phyloP scores from a whole-genome alignment of 2,113 vertebrate species.

The Tricholaema leucomelas region DNA sequence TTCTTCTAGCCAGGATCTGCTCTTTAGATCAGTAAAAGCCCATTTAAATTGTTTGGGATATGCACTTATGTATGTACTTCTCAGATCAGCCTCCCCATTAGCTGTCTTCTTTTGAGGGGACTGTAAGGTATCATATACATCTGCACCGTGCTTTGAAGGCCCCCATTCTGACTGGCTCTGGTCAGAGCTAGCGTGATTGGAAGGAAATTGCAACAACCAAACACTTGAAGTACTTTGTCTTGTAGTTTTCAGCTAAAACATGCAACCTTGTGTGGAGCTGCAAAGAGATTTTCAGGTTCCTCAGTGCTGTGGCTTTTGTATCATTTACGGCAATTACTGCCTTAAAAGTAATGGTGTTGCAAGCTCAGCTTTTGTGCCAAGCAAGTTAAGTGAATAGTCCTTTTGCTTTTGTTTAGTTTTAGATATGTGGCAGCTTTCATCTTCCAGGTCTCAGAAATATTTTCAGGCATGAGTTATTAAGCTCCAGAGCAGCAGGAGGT shows the following conservation, averaged over 20 bases:
- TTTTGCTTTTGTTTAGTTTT: background rate
- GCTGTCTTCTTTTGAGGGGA: background rate
- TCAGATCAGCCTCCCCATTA: too few species aligned
- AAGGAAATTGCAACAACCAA: background rate
- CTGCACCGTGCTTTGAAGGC: background rate
- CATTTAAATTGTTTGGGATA: background rate
- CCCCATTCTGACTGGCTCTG: rapidly evolving
- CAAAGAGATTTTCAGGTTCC: background rate
- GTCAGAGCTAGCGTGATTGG: background rate
- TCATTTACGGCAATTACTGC: background rate
- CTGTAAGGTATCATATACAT: rapidly evolving
- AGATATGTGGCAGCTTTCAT: background rate
- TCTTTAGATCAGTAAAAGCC: background rate
- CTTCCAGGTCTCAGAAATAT: background rate
- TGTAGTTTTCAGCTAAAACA: background rate
- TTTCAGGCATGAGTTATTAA: background rate
- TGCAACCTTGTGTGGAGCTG: background rate
- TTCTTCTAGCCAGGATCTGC: background rate
- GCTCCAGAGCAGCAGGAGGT: background rate
- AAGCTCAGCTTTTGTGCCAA: background rate
- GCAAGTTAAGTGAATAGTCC: background rate
- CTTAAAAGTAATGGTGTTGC: background rate
- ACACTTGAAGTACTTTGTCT: background rate
- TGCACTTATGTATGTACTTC: background rate
- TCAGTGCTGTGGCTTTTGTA: background rate